Base-by-base conservation (phyloP, 30 jellyfish, hydroid and myxozoan species). In the Pseudorhiza aurosa region DNA sequence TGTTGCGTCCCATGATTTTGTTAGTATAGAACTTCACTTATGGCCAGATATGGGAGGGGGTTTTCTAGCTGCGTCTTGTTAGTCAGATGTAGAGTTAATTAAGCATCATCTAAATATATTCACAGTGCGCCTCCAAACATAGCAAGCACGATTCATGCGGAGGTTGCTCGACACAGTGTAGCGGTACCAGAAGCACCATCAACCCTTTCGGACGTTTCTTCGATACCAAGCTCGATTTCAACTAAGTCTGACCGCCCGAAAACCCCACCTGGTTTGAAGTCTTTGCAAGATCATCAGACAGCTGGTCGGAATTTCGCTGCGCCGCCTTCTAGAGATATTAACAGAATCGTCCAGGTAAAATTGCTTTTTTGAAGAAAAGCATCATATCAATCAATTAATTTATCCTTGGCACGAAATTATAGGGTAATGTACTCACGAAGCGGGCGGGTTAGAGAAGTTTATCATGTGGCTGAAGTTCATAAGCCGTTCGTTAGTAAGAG, bases 261-360 rank as follows among this genome's bases (percentile, higher is more conserved):
- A 58, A 93, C 99, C 4, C 99, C 99, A 26, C 99, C 99, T 18
- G 99, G 99, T 1, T 79, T 87, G 26, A 64, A 76, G 74, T 87
- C 96, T 22, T 44, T 87, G 77, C 96, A 87, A 75, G 96, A 76
- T 15, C 87, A 75, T 21, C 85, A 65, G 46, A 65, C 90, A 57
- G 71, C 96, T 0, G 82, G 67, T 3, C 45, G 86, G 31, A 77
- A 56, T 50, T 87, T 39, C 50, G 58, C 77, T 35, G 49, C 96
- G 8, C 46, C 91, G 53, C 69, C 96, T 12, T 80, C 95, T 10
- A 72, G 88, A 21, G 90, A 87, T 57, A 29, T 87, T 8, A 67
- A 55, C 56, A 68, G 89, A 33, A 80, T 87, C 39, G 96, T 57
- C 11, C 73, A 72, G 83, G 95, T 71, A 68, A 28, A 40, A 58